Evolutionary conservation across 2,113 vertebrate species (phyloP), one percentile per base, ranked within the genome.

Genomic region (Colius striatus): DNA sequence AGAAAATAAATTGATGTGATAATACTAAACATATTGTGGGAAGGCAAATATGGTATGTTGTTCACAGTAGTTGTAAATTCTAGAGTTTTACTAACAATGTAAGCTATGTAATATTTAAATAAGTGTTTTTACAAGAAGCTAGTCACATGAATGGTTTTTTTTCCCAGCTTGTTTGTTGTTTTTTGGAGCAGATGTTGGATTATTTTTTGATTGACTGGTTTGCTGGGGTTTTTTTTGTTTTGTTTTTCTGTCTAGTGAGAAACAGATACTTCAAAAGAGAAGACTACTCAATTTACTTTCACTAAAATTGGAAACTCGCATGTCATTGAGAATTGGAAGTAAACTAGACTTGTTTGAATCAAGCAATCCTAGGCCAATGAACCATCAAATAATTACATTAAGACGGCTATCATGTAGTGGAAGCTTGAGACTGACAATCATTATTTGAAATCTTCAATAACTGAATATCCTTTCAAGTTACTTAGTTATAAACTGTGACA

Each of bases 201-300:
- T 45, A 3, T 2, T 66, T 66, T 72, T 63, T 25, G 15, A 9
- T 61, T 50, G 6, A 6, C 41, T 63, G 36, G 16, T 32, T 71
- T 10, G 1, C 55, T 76, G 0, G 0, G 36, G 4, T 5, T 29
- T 36, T 12, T 38, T 48, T 83, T 20, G 4, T 29, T 62, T 48
- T 27, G 1, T 6, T 26, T 63, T 20, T 2, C 30, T 16, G 22
- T 12, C 3, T 36, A 17, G 4, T 75, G 16, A 65, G 17, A 78
- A 62, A 50, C 4, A 72, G 23, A 6, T 7, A 57, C 13, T 54
- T 87, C 27, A 65, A 75, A 82, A 50, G 14, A 78, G 34, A 90
- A 82, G 10, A 65, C 1, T 9, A 3, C 41, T 73, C n/a, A 66
- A 9, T 36, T 15, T 73, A 7, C 4, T 11, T 68, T 73, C 48